A percentile compares a stretch with the other conserved stretches of the same genome.
These are phyloP conservation scores for Pteronotus mesoamericanus DNA, from an alignment of 2,797 vertebrate genomes.

Conservation along the genomic window DNA sequence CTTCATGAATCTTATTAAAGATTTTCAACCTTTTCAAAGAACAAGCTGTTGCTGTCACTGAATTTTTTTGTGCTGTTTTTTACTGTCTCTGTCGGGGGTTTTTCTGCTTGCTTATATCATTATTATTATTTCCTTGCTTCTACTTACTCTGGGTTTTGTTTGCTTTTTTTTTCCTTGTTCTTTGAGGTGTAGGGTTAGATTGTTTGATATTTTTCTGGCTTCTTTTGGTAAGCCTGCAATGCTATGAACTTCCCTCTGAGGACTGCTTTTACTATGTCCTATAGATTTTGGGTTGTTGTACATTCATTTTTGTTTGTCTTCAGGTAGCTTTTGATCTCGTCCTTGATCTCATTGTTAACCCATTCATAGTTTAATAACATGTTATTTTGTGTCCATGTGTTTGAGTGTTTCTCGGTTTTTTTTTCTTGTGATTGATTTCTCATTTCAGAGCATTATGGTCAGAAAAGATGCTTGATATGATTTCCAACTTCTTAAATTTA, in stretches of 20 bases:
- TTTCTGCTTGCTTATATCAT: background rate
- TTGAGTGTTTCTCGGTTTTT: background rate
- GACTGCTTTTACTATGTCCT: background rate
- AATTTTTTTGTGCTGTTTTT: background rate
- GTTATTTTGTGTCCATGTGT: background rate
- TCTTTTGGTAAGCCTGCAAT: background rate
- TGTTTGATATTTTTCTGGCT: background rate
- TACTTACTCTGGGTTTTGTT: too few relatives aligned
- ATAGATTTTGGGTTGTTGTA: background rate
- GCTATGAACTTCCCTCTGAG: background rate
- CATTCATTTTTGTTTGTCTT: background rate
- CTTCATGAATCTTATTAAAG: background rate
- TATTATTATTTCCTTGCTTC: background rate
- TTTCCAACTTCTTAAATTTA: too few relatives aligned
- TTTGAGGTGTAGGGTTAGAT: background rate
- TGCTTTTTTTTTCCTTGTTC: too few relatives aligned
- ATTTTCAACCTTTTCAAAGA: background rate
- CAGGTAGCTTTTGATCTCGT: too few relatives aligned
- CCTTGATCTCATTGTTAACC: too few relatives aligned
- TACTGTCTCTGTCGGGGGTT: background rate
- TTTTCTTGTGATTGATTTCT: background rate
- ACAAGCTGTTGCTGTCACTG: background rate
- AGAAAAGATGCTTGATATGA: too few relatives aligned
- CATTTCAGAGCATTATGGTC: background rate
- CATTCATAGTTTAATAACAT: too few relatives aligned